phyloP scores from a whole-genome alignment of 1,140 invertebrate genomes.

The Drosophila bocqueti region DNA sequence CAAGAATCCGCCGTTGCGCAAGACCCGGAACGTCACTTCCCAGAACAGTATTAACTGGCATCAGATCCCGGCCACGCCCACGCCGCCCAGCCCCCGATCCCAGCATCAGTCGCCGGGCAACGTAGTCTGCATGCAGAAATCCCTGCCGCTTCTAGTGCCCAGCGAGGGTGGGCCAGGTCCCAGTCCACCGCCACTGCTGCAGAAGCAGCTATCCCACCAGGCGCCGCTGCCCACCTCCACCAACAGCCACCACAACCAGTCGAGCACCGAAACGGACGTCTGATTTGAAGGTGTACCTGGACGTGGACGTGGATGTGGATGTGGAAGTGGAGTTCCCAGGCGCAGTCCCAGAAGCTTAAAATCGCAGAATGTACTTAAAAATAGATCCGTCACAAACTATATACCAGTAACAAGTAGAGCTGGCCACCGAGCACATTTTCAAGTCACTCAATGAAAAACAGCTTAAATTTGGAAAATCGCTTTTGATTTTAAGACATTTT shows the following conservation, averaged over 20 bases:
- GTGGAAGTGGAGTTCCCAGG: constrained; percentile 1
- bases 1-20: constrained; percentile 90
- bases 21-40: constrained; percentile 87
- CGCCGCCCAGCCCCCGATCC: constrained; percentile 72
- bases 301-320: background rate
- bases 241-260: constrained; percentile 42
- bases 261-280: constrained; percentile 73
- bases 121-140: constrained; percentile 41
- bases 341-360: constrained; percentile 5
- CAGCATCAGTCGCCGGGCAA: constrained; percentile 58
- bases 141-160: constrained; percentile 45
- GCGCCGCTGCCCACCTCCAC: constrained; percentile 48
- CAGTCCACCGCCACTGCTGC: constrained; percentile 40
- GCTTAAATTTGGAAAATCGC: constrained; percentile 4
- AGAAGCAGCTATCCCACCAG: constrained; percentile 72
- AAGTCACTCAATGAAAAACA: background rate
- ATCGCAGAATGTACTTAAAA: constrained; percentile 37
- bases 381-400: constrained; percentile 42
- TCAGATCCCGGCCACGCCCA: constrained; percentile 78
- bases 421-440: constrained; percentile 17
- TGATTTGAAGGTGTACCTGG: constrained; percentile 33
- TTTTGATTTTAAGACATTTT: background rate
- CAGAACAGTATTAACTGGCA: constrained; percentile 86
- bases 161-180: constrained; percentile 26
- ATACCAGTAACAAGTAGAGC: constrained; percentile 20